Evolutionary conservation across 2,888 invertebrate genomes (phyloP), one percentile per base, ranked within the genome.

Genomic region (Morpho helenor): DNA sequence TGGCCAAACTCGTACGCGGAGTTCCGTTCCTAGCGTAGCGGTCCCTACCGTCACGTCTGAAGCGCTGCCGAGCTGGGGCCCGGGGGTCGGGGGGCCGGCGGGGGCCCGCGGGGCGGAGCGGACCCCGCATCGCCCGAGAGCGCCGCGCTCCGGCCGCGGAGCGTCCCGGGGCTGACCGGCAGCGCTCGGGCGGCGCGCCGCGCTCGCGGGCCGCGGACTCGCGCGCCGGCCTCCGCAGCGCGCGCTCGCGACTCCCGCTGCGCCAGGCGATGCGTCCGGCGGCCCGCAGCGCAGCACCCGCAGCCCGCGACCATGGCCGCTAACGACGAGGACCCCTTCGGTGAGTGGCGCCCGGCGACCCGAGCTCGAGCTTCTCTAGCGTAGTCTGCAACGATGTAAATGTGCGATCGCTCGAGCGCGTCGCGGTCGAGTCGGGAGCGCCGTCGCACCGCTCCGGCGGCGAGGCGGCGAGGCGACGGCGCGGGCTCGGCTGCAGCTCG

Each of bases 321-420:
- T 66, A 83, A 84, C 71, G 73, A 73, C 68, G 85, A 87, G 62
- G 87, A 86, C 73, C 83, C 76, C 61, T 87, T 76, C 69, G 87
- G 87, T 87, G 75, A 87, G 87, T 82, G 48, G 52, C 40, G n/a
- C 22, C 22, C 31, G 31, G 3, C 31, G 31, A 31, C 31, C 31
- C 3, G 4, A 5, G 5, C 5, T 31, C 5, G 3, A 43, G 7
- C 8, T 43, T 43, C 43, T 7, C 7, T 43, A 8, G 43, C 3
- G 43, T 43, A 8, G 3, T n/a, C 42, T 7, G 7, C 8, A 7
- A 8, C 8, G 7, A 8, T 42, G 42, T 8, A 3, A 43, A 43
- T 43, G 3, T 43, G 3, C 8, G 3, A n/a, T 3, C n/a, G n/a
- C 43, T 43, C 6, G 3, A 43, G 7, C 8, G 43, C 43, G 43